These are phyloP conservation scores for Megaceryle torquata DNA, from an alignment of 2,113 vertebrate species.

Conservation along the genomic window DNA sequence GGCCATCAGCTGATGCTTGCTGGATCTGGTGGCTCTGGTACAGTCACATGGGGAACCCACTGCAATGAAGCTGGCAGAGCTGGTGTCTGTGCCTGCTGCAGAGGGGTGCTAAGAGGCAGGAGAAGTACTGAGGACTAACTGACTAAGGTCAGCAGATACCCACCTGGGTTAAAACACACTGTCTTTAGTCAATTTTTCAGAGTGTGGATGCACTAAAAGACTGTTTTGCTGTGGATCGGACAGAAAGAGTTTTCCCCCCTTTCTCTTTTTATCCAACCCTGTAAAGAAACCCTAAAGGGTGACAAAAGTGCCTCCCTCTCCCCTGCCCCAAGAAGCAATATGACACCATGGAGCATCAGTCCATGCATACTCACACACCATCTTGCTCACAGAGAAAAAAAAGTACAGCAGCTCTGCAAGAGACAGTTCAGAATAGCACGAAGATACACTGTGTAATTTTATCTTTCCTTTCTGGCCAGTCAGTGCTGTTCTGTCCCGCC, in stretches of 20 bases:
- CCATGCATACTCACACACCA: background rate
- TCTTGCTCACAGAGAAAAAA: background rate
- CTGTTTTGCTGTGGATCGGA: background rate
- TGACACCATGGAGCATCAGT: background rate
- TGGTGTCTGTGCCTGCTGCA: background rate
- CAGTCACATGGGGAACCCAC: background rate
- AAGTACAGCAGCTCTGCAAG: background rate
- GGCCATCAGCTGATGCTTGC: background rate
- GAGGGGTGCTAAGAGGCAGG: background rate
- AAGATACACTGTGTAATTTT: background rate
- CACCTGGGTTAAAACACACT: accelerated
- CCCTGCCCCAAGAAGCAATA: background rate
- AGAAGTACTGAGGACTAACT: background rate
- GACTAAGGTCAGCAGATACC: background rate
- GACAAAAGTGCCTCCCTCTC: background rate
- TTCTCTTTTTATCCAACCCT: background rate
- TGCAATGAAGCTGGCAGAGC: background rate
- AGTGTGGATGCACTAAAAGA: background rate
- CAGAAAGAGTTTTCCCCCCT: background rate
- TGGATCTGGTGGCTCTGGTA: background rate
- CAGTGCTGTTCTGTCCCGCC: background rate
- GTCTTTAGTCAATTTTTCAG: background rate
- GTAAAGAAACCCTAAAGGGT: background rate
- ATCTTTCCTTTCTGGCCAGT: background rate
- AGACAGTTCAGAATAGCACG: background rate